Evolutionary conservation across 2,113 vertebrate species (phyloP), one percentile per base, ranked within the genome.

Genomic region (Fukomys damarensis): DNA sequence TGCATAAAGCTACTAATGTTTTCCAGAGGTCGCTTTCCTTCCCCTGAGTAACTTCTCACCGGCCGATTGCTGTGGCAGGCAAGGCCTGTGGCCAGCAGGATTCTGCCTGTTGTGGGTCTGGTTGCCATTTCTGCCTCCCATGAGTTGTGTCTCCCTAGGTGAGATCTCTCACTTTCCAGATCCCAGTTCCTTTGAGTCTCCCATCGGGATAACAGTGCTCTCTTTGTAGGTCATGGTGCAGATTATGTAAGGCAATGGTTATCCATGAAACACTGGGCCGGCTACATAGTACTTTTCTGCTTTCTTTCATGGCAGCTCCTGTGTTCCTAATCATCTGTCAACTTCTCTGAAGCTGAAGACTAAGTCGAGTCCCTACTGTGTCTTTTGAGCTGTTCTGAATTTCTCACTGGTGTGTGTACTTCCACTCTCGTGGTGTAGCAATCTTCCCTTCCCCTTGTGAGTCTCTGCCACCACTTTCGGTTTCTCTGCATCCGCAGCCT

Each of bases 391-490:
- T 28, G 35, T 30, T 49, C 52, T 81, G 85, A 30, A 2, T 79
- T 52, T 80, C 68, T 94, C 0, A 43, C 63, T 0, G 32, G 61
- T 24, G 14, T 52, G 59, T 58, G 0, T 16, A 10, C 43, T 5
- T 52, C 22, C 3, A 17, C 22, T 28, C 0, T 0, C 7, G 2
- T 28, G 38, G 4, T 28, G 28, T 20, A 9, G 38, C 46, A 24
- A 0, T 74, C 24, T 4, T 10, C 14, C 14, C 41, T 35, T 58
- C 10, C 16, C 28, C 9, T 59, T 28, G 17, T n/a, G 2, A 10
- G 63, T 17, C 28, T 1, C 19, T 58, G 6, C n/a, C 2, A 3
- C 49, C 9, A 14, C 5, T 4, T 17, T 49, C 0, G 1, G 4
- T 5, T 56, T 38, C 68, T 77, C 13, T 5, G 5, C 12, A 1